phyloP scores from a whole-genome alignment of 1,140 invertebrate genomes.

The Lethocerus indicus region DNA sequence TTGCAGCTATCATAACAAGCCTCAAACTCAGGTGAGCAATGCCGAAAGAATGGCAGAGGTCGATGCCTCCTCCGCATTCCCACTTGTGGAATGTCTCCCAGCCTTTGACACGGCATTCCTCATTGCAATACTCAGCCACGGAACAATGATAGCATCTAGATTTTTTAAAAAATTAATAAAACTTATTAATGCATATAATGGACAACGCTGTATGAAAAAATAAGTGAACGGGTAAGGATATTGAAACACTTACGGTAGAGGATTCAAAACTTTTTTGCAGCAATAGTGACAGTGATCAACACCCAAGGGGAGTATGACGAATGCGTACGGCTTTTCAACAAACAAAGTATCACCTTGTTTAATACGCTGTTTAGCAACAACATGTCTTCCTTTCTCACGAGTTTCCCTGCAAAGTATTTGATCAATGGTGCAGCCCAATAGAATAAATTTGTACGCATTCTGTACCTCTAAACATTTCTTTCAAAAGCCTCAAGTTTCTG shows the following conservation, averaged over 20 bases:
- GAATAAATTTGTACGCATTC: too few species aligned
- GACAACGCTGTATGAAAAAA: too few species aligned
- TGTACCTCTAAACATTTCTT: too few species aligned
- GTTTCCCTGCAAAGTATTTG: background rate
- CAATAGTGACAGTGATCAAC: background rate
- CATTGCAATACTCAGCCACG: slow-evolving; percentile 43
- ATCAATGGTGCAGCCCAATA: too few species aligned
- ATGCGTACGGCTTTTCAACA: background rate
- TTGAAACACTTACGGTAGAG: background rate
- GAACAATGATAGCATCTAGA: slow-evolving; percentile 37
- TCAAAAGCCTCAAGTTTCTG: too few species aligned
- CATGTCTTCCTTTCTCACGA: background rate
- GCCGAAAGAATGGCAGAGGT: slow-evolving; percentile 46
- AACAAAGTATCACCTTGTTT: background rate
- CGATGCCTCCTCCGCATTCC: slow-evolving; percentile 47
- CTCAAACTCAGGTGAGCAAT: slow-evolving; percentile 58
- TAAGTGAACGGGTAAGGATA: too few species aligned
- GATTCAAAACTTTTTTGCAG: background rate
- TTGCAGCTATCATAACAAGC: slow-evolving; percentile 21
- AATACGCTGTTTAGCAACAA: background rate
- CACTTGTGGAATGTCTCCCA: slow-evolving; percentile 46
- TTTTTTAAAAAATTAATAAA: slow-evolving; percentile 10
- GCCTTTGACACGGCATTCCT: slow-evolving; percentile 37
- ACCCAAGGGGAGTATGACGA: background rate
- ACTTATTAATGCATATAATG: too few species aligned